Evolutionary conservation across 2,113 vertebrate genomes (phyloP).

Genomic region (Pagrus major): DNA sequence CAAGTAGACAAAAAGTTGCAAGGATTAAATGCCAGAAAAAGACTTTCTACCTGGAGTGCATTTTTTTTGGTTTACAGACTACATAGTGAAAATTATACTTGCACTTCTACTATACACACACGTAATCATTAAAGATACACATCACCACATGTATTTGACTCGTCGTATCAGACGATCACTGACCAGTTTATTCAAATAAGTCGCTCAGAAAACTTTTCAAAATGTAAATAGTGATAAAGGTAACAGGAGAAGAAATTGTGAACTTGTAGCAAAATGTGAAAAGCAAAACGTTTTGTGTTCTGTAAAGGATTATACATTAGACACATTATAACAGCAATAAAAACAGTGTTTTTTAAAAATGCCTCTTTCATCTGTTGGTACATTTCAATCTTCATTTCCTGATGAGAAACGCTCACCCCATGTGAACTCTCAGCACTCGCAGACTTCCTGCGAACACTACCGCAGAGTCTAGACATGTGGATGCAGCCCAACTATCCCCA

Average conservation of each 20-base stretch:
- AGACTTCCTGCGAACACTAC: too few species aligned
- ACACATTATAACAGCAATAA: constrained; percentile 65
- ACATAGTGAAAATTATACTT: not conserved
- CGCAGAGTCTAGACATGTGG: too few species aligned
- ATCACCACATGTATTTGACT: constrained; percentile 1
- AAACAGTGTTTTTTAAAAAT: constrained; percentile 59
- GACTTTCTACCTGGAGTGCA: not conserved
- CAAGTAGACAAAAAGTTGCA: not conserved
- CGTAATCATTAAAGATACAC: not conserved
- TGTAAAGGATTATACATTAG: constrained; percentile 68
- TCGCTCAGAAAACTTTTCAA: constrained; percentile 61
- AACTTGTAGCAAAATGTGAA: constrained; percentile 70
- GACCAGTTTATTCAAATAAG: constrained; percentile 56
- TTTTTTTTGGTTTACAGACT: not conserved
- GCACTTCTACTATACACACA: not conserved
- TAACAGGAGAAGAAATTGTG: constrained; percentile 43
- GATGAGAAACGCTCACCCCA: not conserved
- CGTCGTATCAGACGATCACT: constrained; percentile 1
- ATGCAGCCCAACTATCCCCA: too few species aligned
- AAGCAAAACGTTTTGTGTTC: constrained; percentile 68
- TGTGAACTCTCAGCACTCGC: too few species aligned
- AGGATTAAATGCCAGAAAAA: constrained; percentile 4
- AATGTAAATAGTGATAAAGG: constrained; percentile 82
- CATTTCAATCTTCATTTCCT: not conserved
- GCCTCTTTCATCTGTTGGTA: constrained; percentile 15